phyloP scores from a whole-genome alignment of 2,797 vertebrate species.

The Glyptemys insculpta region DNA sequence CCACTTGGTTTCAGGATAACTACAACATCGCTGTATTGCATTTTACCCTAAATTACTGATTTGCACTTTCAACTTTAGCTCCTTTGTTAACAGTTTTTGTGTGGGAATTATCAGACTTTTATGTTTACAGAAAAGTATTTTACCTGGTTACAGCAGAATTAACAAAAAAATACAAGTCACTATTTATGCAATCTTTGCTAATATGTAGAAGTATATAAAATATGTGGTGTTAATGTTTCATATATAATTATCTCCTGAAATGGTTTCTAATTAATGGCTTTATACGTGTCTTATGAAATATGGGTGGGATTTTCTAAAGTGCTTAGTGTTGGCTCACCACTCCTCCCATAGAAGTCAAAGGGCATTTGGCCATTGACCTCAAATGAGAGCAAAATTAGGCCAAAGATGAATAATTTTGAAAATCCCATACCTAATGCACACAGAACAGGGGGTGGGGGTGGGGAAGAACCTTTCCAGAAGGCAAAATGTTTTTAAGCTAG shows the following conservation, averaged over 20 bases:
- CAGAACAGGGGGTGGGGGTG: too few species aligned
- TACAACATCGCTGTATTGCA: not conserved
- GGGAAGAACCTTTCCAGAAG: too few species aligned
- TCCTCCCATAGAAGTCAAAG: too few species aligned
- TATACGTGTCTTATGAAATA: too few species aligned
- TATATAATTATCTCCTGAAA: conserved; percentile 26
- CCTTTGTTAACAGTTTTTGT: not conserved
- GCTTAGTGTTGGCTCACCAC: too few species aligned
- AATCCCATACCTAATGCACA: too few species aligned
- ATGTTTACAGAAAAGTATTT: not conserved
- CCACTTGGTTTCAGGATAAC: not conserved
- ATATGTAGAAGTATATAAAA: not conserved
- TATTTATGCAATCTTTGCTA: conserved; percentile 25
- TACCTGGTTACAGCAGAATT: conserved; percentile 2
- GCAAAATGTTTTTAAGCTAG: too few species aligned
- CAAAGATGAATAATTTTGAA: too few species aligned
- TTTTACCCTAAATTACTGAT: not conserved
- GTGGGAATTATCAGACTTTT: not conserved
- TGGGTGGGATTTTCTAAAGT: too few species aligned
- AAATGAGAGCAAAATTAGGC: too few species aligned
- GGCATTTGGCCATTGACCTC: too few species aligned
- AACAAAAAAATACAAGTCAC: not conserved
- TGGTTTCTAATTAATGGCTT: not conserved
- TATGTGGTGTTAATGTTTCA: conserved; percentile 11
- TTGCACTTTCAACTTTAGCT: not conserved